These are phyloP conservation scores for Porites cylindrica DNA, from an alignment of 92 coral and sea anemone genomes.

Conservation along the genomic window DNA sequence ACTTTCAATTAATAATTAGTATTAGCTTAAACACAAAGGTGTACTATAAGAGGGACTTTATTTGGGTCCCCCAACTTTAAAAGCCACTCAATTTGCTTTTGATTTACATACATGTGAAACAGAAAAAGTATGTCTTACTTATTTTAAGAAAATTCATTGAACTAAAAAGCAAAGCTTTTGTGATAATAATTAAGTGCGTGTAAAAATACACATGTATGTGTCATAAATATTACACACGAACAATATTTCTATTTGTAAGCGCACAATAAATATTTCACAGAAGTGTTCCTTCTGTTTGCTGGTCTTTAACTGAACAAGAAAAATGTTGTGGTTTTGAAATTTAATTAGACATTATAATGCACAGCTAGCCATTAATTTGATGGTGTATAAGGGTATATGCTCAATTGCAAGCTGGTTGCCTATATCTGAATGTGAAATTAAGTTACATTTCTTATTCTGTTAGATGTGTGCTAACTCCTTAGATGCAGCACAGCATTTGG, in stretches of 20 bases:
- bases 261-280: slow-evolving; percentile 7
- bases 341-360: background rate
- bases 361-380: slow-evolving; percentile 13
- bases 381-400: slow-evolving; percentile 16
- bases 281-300: slow-evolving; percentile 15
- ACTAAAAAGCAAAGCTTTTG: background rate
- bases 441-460: slow-evolving; percentile 10
- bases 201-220: slow-evolving; percentile 22
- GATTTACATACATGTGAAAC: too few species aligned
- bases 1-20: background rate
- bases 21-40: slow-evolving; percentile 19
- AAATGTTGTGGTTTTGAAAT: slow-evolving; percentile 5
- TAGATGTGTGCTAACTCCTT: slow-evolving; percentile 52
- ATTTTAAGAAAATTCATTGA: too few species aligned
- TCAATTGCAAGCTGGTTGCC: slow-evolving; percentile 4
- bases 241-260: slow-evolving; percentile 5
- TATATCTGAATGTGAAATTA: slow-evolving; percentile 9
- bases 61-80: too few species aligned
- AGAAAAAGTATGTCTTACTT: too few species aligned
- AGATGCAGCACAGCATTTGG: slow-evolving; percentile 38
- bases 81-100: too few species aligned
- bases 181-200: slow-evolving; percentile 4
- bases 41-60: too few species aligned
- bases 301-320: slow-evolving; percentile 6
- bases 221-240: slow-evolving; percentile 7